Conservation (phyloP, 2,797 vertebrate genomes). For the Neosilurus mollespiculum region DNA sequence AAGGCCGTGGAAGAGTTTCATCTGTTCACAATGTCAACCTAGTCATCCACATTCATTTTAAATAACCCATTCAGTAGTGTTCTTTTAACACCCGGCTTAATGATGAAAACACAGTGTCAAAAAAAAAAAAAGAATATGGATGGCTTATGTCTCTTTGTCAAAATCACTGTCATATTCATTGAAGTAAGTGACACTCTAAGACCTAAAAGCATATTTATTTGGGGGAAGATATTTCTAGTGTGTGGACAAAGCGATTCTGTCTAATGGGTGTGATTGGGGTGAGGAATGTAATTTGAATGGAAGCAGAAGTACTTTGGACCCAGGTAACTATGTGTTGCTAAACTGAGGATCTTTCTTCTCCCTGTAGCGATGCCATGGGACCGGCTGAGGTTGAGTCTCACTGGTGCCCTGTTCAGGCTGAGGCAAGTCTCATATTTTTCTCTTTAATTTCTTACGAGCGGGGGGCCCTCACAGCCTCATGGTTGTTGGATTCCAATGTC, state of each 20-base stretch:
- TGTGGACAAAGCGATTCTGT: conserved; percentile 4
- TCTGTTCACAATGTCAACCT: conserved; percentile 12
- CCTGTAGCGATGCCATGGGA: conserved; percentile 97
- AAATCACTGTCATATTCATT: conserved; percentile 29
- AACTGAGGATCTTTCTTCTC: conserved; percentile 97
- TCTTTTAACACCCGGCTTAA: conserved; percentile 18
- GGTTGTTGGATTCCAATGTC: conserved; percentile 92
- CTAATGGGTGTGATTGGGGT: conserved; percentile 8
- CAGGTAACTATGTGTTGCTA: conserved; percentile 83
- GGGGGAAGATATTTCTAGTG: not conserved
- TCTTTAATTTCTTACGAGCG: conserved; percentile 83
- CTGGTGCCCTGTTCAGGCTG: conserved; percentile 97
- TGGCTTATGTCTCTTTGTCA: conserved; percentile 37
- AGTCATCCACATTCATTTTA: conserved; percentile 23
- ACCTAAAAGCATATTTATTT: not conserved
- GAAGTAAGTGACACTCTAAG: not conserved
- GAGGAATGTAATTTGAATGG: conserved; percentile 41
- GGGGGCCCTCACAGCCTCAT: conserved; percentile 92
- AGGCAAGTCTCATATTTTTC: conserved; percentile 98
- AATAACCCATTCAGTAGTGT: conserved; percentile 1
- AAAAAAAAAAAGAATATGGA: conserved; percentile 45
- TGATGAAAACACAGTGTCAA: conserved; percentile 12
- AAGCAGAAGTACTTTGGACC: conserved; percentile 74
- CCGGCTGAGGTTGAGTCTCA: conserved; percentile 98
- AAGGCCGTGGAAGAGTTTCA: conserved; percentile 3